Evolutionary conservation across 2,113 vertebrate species (phyloP), one percentile per base, ranked within the genome.

Genomic region (Thunnus maccoyii): DNA sequence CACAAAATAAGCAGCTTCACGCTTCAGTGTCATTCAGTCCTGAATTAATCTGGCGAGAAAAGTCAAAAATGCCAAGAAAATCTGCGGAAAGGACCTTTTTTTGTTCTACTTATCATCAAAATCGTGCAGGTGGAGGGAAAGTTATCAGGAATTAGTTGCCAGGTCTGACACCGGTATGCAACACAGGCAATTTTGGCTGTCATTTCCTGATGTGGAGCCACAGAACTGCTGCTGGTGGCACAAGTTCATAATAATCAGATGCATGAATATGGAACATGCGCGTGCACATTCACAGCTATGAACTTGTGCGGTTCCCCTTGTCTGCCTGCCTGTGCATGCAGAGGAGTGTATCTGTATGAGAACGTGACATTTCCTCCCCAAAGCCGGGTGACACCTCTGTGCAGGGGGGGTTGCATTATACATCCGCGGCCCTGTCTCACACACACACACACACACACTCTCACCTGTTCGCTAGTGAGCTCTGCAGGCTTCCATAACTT

Each of bases 391-490:
- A 86, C 85, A 83, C 76, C 47, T 77, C 81, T 25, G 76, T 36
- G 44, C 57, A 50, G 47, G 60, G n/a, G 20, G 20, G 81, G 41
- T 30, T 27, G 4, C 51, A 75, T 86, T 72, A 86, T n/a, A 64
- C 25, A 68, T 73, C 72, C 25, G 8, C 15, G n/a, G 22, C 18
- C 13, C 69, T 56, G 52, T 48, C 82, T 25, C 50, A 15, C 70
- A 46, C 71, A 54, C 54, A 15, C 22, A 72, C 41, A 17, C 30
- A 7, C 78, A 62, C 58, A n/a, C 56, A 51, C 36, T n/a, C 82
- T 69, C 70, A 89, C 80, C 58, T 89, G 78, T 78, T 91, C 76
- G 76, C 54, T 84, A 82, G 46, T 75, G 80, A 89, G 78, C 70
- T 63, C 81, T 54, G 77, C 88, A 90, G 73, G 75, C 72, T 82